phyloP scores from a whole-genome alignment of 2,797 vertebrate species.

The Passerculus sandwichensis region DNA sequence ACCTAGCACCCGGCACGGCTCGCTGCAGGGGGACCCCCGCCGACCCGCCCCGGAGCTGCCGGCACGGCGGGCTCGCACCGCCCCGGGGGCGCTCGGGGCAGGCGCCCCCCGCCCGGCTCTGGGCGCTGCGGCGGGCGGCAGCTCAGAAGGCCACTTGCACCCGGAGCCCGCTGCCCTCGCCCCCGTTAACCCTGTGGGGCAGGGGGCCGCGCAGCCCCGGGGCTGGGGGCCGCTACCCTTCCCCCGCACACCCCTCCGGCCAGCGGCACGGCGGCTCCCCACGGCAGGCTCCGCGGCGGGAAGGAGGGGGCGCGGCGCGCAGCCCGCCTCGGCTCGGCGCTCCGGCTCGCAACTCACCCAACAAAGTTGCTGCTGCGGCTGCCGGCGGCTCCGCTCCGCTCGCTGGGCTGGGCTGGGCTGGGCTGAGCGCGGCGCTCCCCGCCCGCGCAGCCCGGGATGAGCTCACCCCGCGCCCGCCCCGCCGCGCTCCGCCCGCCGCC shows the following conservation, averaged over 20 bases:
- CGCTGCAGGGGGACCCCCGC: background rate
- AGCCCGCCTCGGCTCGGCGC: background rate
- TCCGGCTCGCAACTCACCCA: slow-evolving; percentile 54
- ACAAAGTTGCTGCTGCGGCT: slow-evolving; percentile 47
- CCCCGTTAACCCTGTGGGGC: background rate
- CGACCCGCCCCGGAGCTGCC: background rate
- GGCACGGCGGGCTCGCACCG: background rate
- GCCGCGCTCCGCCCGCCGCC: background rate
- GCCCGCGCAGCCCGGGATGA: slow-evolving; percentile 45
- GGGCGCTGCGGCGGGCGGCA: no score
- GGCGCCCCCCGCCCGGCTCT: background rate
- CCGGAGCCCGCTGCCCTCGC: background rate
- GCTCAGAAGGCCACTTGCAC: background rate
- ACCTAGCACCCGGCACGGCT: background rate
- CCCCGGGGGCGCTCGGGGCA: background rate
- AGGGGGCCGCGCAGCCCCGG: background rate
- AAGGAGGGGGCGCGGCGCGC: background rate
- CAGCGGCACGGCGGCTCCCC: background rate
- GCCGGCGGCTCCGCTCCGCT: background rate
- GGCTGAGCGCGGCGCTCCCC: background rate
- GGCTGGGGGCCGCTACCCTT: background rate
- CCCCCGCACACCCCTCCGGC: background rate
- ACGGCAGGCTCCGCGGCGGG: background rate
- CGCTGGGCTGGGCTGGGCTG: background rate
- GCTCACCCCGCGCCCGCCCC: slow-evolving; percentile 37